Base-by-base conservation (phyloP, 2,113 vertebrate species). In the Apus apus region DNA sequence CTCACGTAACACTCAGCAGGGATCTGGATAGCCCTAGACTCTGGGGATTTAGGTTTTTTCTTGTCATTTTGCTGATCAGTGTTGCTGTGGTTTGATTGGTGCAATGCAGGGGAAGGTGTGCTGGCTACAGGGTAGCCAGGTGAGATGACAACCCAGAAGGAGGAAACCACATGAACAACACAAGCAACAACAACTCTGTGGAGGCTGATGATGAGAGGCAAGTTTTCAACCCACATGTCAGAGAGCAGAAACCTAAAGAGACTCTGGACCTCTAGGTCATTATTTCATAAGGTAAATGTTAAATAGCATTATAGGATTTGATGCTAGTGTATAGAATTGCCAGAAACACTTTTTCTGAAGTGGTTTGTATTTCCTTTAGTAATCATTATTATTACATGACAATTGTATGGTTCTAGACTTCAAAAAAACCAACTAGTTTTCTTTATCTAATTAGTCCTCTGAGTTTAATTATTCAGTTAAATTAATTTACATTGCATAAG, bases 341-440 rank as follows among this genome's bases (percentile, higher is more conserved):
- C 87, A 93, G 88, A 95, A 95, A 87, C 6, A 60, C 88, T 85
- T 97, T 95, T 76, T 96, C 96, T 96, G 84, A 90, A 94, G 20
- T 11, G 29, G 15, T 16, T 87, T 96, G 26, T 85, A 82, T 85
- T 96, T 94, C 48, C 12, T 92, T 58, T 94, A 94, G 78, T 95
- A 96, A 89, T 5, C 87, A 61, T 81, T 96, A 96, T 84, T 79
- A 57, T 34, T 90, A 78, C 25, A 54, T 65, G 80, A 70, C 61
- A 94, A 90, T 85, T 94, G 43, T 20, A 72, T 36, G 32, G 15
- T 73, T 91, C 87, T 83, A 75, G 61, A 53, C 62, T 95, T 95
- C 66, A 89, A 83, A 82, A 91, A 95, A 93, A 57, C n/a, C n/a
- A n/a, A n/a, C n/a, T n/a, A n/a, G n/a, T 84, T 86, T 92, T 87